A percentile compares a stretch with the other conserved stretches of the same genome.
Evolutionary conservation across 92 coral and sea anemone genomes (phyloP).

Genomic region (Epizoanthus scotinus): DNA sequence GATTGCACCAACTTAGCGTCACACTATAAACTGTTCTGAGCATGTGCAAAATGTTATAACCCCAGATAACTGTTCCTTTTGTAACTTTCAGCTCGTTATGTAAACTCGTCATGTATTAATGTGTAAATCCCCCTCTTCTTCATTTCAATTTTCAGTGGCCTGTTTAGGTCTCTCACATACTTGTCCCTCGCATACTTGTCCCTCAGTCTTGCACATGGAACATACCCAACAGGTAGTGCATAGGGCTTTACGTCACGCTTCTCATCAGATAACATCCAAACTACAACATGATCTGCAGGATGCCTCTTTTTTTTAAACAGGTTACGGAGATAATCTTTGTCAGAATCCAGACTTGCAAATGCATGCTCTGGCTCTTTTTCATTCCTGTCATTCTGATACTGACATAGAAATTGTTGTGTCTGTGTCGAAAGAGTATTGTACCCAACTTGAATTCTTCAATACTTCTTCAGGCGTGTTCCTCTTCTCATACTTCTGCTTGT

Average conservation of each 20-base stretch:
- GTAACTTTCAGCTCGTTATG: too few relatives aligned
- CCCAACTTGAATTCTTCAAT: conserved; percentile 33
- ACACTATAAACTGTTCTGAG: too few relatives aligned
- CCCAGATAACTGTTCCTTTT: too few relatives aligned
- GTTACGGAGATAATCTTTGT: conserved; percentile 29
- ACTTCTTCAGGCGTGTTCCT: conserved; percentile 24
- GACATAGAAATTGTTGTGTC: conserved; percentile 21
- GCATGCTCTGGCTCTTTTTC: too few relatives aligned
- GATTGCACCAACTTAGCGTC: too few relatives aligned
- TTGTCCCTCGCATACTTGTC: too few relatives aligned
- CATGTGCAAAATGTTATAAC: too few relatives aligned
- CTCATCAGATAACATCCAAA: conserved; percentile 45
- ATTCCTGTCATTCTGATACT: too few relatives aligned
- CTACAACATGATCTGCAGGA: conserved; percentile 42
- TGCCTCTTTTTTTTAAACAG: conserved; percentile 32
- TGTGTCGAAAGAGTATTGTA: conserved; percentile 18
- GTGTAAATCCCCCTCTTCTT: conserved; percentile 14
- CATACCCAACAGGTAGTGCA: conserved; percentile 42
- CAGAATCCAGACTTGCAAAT: too few relatives aligned
- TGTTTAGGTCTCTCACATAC: conserved; percentile 31
- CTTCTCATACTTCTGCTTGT: conserved; percentile 1
- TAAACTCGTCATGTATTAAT: too few relatives aligned
- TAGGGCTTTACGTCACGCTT: conserved; percentile 32
- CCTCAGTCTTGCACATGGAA: conserved; percentile 26
- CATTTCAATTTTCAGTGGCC: conserved; percentile 30